Base-by-base conservation (phyloP, 2,797 vertebrate genomes). In the Pangasius mekongensis region DNA sequence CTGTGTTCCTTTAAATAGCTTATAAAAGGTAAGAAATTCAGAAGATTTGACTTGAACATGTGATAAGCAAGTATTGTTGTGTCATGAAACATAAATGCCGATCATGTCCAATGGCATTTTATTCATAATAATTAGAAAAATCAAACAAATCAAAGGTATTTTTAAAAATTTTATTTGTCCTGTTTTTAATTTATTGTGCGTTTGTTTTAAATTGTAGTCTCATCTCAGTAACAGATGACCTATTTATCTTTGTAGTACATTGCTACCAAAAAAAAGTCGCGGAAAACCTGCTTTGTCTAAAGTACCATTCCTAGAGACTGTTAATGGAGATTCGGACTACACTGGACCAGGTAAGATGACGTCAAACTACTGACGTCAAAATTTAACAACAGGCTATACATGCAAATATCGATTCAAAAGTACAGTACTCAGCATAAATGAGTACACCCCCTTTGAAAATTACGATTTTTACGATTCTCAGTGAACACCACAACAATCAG, bases 281-380 rank as follows among this genome's bases (percentile, higher is more conserved):
- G 97, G 97, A 88, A 98, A 98, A 91, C 97, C 97, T 1, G 96
- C 97, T 43, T 95, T 98, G 39, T 95, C 96, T 89, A 95, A 96
- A 87, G 94, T 97, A 74, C 96, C 96, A 52, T 96, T 98, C 89
- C 87, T 98, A 91, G 97, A 98, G 78, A 95, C 96, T 3, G 93
- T 97, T 84, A 99, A 99, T 0, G 97, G 98, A 92, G 98, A 98
- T 90, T 94, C 94, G 0, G 97, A 98, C 92, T 98, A 97, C 94
- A 95, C 91, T 52, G 94, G 95, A 94, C 88, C 91, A 69, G 92
- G 92, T 92, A 83, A 64, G 87, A 49, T 43, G 20, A n/a, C 5
- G 14, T 71, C 56, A 33, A 7, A 60, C 52, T 71, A 69, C n/a
- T 49, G 62, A 83, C 4, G 3, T 52, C 43, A 36, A 71, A 49